Evolutionary conservation across 2,797 vertebrate genomes (phyloP), one percentile per base, ranked within the genome.

Genomic region (Diceros bicornis): DNA sequence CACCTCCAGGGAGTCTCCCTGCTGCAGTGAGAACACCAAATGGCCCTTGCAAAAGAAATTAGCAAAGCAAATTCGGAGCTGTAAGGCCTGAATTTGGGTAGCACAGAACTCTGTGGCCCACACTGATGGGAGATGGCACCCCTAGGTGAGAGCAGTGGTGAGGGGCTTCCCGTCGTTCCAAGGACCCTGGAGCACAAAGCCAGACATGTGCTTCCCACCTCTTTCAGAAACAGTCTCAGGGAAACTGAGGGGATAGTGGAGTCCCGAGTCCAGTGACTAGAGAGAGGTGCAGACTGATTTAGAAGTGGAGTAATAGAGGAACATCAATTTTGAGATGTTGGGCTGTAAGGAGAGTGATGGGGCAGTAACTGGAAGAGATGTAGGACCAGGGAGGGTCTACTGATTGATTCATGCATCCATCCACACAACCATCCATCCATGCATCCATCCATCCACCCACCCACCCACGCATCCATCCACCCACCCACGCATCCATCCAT

Each of bases 341-440:
- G 82, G 20, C 25, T 75, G 23, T 10, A 18, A 82, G 47, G 16
- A 50, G 52, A 59, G n/a, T 37, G 66, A 34, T 37, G 21, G 57
- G 62, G 57, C 41, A 68, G 66, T 81, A 17, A 44, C 27, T 23
- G n/a, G 74, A 29, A 52, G 59, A 37, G 41, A 68, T 0, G 9
- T 14, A 86, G 74, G 14, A 52, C 23, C n/a, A 44, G 61, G 32
- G 5, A 79, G 55, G 32, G 47, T 16, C 6, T 13, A 29, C 6
- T 4, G 9, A 34, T 10, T 10, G 20, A 75, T 25, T 11, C 9
- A 44, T 25, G 17, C 5, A 25, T 5, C 7, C 32, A 83, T 11
- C 16, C 23, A 21, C 0, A 25, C 34, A 32, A 2, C 0, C 27
- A 47, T 6, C 2, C 9, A 23, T 9, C 6, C 25, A 41, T 3